These are phyloP conservation scores for Aphidius colemani DNA, from an alignment of 2,888 invertebrate genomes.

Conservation along the genomic window DNA sequence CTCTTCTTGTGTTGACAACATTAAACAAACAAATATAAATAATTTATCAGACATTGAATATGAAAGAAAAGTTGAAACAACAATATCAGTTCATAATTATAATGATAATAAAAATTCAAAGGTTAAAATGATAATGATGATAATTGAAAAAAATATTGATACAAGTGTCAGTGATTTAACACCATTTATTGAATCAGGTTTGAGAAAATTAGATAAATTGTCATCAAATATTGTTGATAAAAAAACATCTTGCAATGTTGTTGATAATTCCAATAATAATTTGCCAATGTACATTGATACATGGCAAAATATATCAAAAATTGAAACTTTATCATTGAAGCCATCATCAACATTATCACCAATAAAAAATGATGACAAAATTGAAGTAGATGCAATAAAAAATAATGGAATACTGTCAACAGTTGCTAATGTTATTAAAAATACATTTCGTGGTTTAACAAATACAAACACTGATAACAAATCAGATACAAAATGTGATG, in stretches of 20 bases:
- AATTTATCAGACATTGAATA: not conserved
- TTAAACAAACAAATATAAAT: slow-evolving; percentile 16
- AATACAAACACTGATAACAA: slow-evolving; percentile 1
- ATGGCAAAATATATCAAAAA: not conserved
- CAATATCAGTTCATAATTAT: too few species aligned
- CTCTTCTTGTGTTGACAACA: slow-evolving; percentile 12
- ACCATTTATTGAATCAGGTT: slow-evolving; percentile 47
- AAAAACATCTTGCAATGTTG: slow-evolving; percentile 32
- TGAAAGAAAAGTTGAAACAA: slow-evolving; percentile 5
- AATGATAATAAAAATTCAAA: slow-evolving; percentile 36
- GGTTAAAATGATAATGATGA: slow-evolving; percentile 50
- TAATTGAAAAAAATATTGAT: slow-evolving; percentile 45
- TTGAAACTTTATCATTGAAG: not conserved
- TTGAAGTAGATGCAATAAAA: not conserved
- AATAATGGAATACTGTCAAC: slow-evolving; percentile 45
- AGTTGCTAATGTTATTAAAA: slow-evolving; percentile 47
- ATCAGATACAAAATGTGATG: not conserved
- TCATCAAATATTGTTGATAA: not conserved
- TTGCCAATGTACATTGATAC: slow-evolving; percentile 31
- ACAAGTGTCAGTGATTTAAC: slow-evolving; percentile 36
- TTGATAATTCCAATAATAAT: slow-evolving; percentile 42
- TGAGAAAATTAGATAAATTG: slow-evolving; percentile 33
- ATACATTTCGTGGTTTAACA: slow-evolving; percentile 46
- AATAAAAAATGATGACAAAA: not conserved
- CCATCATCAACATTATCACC: not conserved